Evolutionary conservation across 92 coral and sea anemone species (phyloP), one percentile per base, ranked within the genome.

Genomic region (Desmophyllum pertusum): DNA sequence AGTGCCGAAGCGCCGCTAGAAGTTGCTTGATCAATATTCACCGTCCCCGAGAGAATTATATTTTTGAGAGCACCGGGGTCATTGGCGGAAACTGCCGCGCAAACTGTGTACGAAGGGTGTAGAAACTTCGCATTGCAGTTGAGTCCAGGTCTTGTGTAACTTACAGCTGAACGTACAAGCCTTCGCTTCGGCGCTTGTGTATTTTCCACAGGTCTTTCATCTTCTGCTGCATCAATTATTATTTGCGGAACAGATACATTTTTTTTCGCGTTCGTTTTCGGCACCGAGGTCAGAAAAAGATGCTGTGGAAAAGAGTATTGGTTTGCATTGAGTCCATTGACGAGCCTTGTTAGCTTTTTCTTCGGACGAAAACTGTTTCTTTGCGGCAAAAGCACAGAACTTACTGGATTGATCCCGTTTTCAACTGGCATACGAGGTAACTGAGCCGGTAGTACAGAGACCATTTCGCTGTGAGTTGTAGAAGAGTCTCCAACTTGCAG

Each of bases 1-100:
- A 94, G 88, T 31, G 98, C 98, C 43, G 98, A 86, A 13, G 90
- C 95, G 14, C 98, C 98, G 71, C 95, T 92, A 5, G 95, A 91
- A 59, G 86, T 89, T 35, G 89, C 87, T 48, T 93, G 91, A 77
- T 94, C 90, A 53, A 92, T 89, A 77, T 94, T 94, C 64, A 92
- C 98, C 70, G 93, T 50, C 15, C 98, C 98, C 33, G 98, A 94
- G 64, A 94, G 84, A 46, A 94, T 81, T 52, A 94, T 92, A 77
- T 92, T 89, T 72, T 94, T 92, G 11, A 94, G 91, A 3, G 90
- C 88, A 42, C 73, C 83, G 23, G 93, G 89, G 66, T 94, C 95
- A 55, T 94, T 92, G 11, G 95, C 93, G 8, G 98, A 88, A 30
- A 94, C 93, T 6, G 98, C 95, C 30, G 98, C 83, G 21, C 87